These are phyloP conservation scores for Thunnus maccoyii DNA, from an alignment of 2,113 vertebrate genomes.

Conservation along the genomic window DNA sequence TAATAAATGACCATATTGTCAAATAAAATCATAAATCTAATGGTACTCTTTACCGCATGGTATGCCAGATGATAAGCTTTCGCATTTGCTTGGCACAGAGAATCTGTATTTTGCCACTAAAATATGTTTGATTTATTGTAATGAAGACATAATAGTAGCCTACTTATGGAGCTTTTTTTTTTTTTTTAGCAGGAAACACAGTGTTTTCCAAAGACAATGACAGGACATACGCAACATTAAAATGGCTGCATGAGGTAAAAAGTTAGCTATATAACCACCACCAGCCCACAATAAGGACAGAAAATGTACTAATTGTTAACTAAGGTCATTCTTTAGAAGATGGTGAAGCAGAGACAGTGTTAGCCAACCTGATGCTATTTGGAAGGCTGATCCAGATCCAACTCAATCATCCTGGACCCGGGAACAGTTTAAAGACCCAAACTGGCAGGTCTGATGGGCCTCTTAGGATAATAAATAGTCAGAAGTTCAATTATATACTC, in stretches of 20 bases:
- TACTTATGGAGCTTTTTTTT: background rate
- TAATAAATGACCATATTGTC: background rate
- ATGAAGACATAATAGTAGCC: background rate
- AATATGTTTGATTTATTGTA: background rate
- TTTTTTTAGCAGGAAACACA: too few species aligned
- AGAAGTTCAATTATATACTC: background rate
- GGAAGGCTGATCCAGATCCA: background rate
- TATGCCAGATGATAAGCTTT: background rate
- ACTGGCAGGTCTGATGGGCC: background rate
- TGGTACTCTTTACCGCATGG: background rate
- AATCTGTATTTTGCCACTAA: background rate
- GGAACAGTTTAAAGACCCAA: background rate
- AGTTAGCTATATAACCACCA: too few species aligned
- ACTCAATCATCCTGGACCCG: background rate
- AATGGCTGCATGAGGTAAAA: background rate
- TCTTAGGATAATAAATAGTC: background rate
- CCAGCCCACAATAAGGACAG: too few species aligned
- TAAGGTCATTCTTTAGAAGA: too few species aligned
- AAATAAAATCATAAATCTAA: constrained; percentile 7
- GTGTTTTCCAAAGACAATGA: background rate
- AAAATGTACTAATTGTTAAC: too few species aligned
- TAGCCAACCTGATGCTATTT: background rate
- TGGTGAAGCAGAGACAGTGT: too few species aligned
- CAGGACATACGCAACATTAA: background rate
- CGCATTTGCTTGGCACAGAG: background rate